These are phyloP conservation scores for Myripristis murdjan DNA, from an alignment of 2,797 vertebrate genomes.

Conservation along the genomic window DNA sequence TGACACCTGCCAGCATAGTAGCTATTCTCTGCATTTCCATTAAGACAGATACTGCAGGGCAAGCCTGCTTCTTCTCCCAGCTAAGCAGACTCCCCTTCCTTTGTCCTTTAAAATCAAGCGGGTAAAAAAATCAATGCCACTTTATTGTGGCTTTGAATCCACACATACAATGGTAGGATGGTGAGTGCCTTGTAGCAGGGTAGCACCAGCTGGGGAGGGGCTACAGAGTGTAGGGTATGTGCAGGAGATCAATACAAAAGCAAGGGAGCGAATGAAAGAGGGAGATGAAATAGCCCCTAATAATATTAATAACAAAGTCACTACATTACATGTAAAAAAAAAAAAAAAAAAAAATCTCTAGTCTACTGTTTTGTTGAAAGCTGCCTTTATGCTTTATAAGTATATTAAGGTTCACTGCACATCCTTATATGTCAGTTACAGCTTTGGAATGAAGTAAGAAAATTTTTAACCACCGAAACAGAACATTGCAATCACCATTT, in stretches of 20 bases:
- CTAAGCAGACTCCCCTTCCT: slow-evolving; percentile 39
- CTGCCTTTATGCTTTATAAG: slow-evolving; percentile 28
- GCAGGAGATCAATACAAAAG: slow-evolving; percentile 68
- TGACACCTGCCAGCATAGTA: slow-evolving; percentile 60
- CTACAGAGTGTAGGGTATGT: slow-evolving; percentile 55
- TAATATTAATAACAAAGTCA: slow-evolving; percentile 32
- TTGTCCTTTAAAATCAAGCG: slow-evolving; percentile 76
- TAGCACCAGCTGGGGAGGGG: slow-evolving; percentile 25
- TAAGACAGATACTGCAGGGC: slow-evolving; percentile 40
- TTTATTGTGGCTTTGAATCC: slow-evolving; percentile 70
- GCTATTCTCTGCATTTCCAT: slow-evolving; percentile 43
- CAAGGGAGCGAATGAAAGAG: slow-evolving; percentile 19
- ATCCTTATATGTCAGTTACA: slow-evolving; percentile 25
- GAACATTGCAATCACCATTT: slow-evolving; percentile 1
- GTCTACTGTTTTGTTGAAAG: slow-evolving; percentile 25
- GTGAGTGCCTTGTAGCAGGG: slow-evolving; percentile 54
- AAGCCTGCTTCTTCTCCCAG: slow-evolving; percentile 1
- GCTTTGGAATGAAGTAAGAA: slow-evolving; percentile 16
- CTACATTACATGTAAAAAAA: slow-evolving; percentile 17
- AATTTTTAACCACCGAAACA: slow-evolving; percentile 9
- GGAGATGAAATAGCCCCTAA: slow-evolving; percentile 18
- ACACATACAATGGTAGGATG: slow-evolving; percentile 50
- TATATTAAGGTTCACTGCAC: slow-evolving; percentile 17
- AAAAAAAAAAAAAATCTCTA: slow-evolving; percentile 2
- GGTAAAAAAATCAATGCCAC: slow-evolving; percentile 72